phyloP scores from a whole-genome alignment of 2,113 vertebrate species.

The Speoplatyrhinus poulsoni region DNA sequence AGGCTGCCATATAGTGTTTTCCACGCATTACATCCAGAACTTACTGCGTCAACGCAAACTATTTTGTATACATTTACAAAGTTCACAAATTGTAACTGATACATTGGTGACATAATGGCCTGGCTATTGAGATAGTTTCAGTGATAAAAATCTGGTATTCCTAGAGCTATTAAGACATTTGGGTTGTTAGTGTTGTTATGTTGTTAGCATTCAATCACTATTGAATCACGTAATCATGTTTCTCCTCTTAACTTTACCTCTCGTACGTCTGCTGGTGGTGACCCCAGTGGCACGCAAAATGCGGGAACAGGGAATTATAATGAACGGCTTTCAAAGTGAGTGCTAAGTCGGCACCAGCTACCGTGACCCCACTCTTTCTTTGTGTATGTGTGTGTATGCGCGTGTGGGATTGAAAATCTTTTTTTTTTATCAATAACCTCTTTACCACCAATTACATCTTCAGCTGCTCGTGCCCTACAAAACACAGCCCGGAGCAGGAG shows the following conservation, averaged over 20 bases:
- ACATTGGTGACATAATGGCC: too few relatives aligned
- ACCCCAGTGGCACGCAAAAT: not conserved
- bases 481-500: not conserved
- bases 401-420: too few relatives aligned
- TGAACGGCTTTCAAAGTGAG: conserved; percentile 23
- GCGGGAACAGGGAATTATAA: conserved; percentile 12
- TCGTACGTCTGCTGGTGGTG: not conserved
- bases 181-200: not conserved
- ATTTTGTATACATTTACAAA: too few relatives aligned
- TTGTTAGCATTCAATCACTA: not conserved
- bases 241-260: not conserved
- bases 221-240: not conserved
- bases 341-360: not conserved
- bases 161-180: too few relatives aligned
- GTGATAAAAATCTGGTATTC: too few relatives aligned
- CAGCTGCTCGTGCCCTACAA: not conserved
- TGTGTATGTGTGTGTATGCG: not conserved
- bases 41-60: too few relatives aligned
- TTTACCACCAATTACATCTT: conserved; percentile 10
- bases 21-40: too few relatives aligned
- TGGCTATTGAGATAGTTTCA: too few relatives aligned
- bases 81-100: too few relatives aligned
- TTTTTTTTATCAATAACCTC: conserved; percentile 11
- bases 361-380: conserved; percentile 1
- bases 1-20: too few relatives aligned